Evolutionary conservation across 2,797 vertebrate species (phyloP).

Genomic region (Mormyrops boulengeri): DNA sequence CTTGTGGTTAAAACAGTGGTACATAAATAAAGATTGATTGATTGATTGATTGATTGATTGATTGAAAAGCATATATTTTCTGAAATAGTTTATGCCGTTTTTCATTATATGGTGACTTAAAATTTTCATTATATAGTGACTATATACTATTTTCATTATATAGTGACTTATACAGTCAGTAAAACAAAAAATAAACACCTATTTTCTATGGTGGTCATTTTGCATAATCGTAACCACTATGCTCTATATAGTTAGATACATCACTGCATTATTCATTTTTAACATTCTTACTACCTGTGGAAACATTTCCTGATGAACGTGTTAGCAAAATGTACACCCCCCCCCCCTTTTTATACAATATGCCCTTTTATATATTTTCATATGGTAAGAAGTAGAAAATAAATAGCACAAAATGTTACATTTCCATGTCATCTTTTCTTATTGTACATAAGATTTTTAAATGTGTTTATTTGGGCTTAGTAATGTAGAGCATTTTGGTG

Average conservation of each 20-base stretch:
- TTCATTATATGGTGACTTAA: neutral
- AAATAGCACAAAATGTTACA: neutral
- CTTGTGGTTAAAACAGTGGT: neutral
- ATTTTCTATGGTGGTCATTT: neutral
- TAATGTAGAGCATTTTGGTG: slow-evolving; percentile 41
- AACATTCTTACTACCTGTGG: neutral
- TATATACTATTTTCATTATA: neutral
- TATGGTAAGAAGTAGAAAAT: neutral
- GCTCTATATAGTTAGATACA: neutral
- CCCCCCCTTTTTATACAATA: neutral
- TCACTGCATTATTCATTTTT: neutral
- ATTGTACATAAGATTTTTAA: neutral
- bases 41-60: neutral
- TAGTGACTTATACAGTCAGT: neutral
- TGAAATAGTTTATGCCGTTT: neutral
- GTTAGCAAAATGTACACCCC: neutral
- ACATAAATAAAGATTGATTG: neutral
- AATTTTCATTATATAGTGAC: neutral
- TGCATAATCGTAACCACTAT: neutral
- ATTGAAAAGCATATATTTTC: neutral
- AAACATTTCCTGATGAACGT: neutral
- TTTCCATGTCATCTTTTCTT: neutral
- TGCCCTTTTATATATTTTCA: neutral
- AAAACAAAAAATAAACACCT: neutral
- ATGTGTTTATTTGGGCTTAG: neutral